Base-by-base conservation (phyloP, 35 echinoderm and acorn worm genomes). In the Apostichopus japonicus region DNA sequence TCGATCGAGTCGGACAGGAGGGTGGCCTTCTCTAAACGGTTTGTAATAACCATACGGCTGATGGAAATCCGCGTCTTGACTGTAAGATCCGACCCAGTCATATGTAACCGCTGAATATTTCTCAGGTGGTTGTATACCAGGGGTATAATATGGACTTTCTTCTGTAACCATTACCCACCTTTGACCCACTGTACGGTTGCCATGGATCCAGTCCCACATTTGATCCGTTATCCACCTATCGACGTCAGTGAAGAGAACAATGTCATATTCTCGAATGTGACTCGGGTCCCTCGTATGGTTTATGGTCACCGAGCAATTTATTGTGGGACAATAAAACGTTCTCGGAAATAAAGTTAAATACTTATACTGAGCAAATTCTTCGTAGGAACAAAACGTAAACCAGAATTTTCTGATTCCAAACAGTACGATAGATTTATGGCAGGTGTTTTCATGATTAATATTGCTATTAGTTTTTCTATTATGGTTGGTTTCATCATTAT, bases 121-220 rank as follows among this genome's bases (percentile, higher is more conserved):
- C 4, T 59, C 19, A 1, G 90, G 90, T 2, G 90, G 90, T 6
- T 58, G 53, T 4, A 91, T 9, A 91, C 90, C 90, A 10, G 75
- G 90, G 5, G 13, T 53, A 16, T 91, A 91, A 6, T 56, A 54
- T 1, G 90, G 72, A 21, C 90, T 91, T 24, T 91, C 90, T 53
- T 91, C 72, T 53, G 90, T 91, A 10, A 91, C 51, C 90, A 91
- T 91, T 10, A 79, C 90, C 90, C 90, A 91, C 72, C 72, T 11
- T 56, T 91, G 90, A 23, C 90, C 77, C 25, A 55, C 58, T 8
- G 73, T 91, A 33, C 77, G 16, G 72, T 91, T 78, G 44, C 77
- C n/a, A 9, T 25, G 52, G 7, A 53, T 73, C 77, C 77, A 77
- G 4, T 56, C 77, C 90, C 90, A 91, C 58, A 56, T 54, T 19